These are phyloP conservation scores for Haliaeetus leucogaster DNA, from an alignment of 2,113 vertebrate species.

Conservation along the genomic window DNA sequence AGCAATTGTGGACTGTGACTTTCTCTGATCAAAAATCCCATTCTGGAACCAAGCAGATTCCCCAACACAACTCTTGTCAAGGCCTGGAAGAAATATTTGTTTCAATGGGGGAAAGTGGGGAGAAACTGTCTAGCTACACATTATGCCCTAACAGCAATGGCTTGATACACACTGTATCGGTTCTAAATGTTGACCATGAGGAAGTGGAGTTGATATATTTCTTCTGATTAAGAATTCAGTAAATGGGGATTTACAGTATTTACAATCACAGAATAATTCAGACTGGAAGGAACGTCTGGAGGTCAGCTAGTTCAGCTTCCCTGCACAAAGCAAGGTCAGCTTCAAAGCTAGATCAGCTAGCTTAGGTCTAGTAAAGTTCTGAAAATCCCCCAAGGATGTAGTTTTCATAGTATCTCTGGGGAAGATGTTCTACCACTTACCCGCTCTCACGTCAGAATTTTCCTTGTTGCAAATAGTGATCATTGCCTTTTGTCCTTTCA, in stretches of 20 bases:
- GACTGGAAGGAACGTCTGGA: neutral
- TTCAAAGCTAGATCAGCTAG: neutral
- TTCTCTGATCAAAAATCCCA: neutral
- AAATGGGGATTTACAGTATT: neutral
- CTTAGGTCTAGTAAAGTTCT: neutral
- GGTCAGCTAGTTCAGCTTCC: neutral
- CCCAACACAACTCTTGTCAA: neutral
- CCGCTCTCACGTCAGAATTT: neutral
- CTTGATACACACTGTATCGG: neutral
- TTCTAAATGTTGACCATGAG: neutral
- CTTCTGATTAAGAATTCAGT: neutral
- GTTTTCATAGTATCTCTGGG: neutral
- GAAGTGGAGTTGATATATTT: neutral
- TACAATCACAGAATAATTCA: neutral
- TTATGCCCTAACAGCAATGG: neutral
- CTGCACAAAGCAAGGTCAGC: neutral
- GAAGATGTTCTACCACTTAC: neutral
- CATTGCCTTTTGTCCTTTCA: neutral
- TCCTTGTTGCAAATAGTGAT: neutral
- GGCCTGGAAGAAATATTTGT: neutral
- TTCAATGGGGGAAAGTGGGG: neutral
- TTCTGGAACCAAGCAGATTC: neutral
- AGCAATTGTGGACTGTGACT: neutral
- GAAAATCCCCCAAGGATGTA: neutral
- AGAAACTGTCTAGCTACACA: neutral